Percentiles rank a stretch among this genome's conserved stretches.
phyloP scores from a whole-genome alignment of 1,140 invertebrate genomes.

The Drosophila orena region DNA sequence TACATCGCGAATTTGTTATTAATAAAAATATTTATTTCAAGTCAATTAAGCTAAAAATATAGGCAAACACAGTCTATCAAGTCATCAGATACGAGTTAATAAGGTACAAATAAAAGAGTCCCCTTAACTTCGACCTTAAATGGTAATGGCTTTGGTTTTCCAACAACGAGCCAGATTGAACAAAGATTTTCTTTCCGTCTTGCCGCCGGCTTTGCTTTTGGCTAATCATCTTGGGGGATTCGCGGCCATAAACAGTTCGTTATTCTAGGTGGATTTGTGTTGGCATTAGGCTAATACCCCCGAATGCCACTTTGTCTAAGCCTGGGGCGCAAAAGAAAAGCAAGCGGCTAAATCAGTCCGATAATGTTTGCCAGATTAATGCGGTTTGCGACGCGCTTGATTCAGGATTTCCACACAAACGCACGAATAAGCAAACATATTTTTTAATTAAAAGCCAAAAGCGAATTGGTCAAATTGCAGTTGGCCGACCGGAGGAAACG shows the following conservation, averaged over 20 bases:
- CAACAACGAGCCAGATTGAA: neutral
- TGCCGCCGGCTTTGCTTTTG: neutral
- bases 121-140: neutral
- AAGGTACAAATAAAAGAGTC: neutral
- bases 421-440: conserved; percentile 20
- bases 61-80: too few species aligned
- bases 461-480: conserved; percentile 30
- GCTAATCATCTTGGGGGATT: conserved; percentile 18
- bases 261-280: conserved; percentile 40
- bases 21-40: too few species aligned
- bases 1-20: too few species aligned
- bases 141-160: neutral
- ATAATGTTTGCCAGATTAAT: conserved; percentile 36
- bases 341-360: conserved; percentile 12
- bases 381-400: neutral
- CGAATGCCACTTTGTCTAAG: conserved; percentile 27
- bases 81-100: too few species aligned
- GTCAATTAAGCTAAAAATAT: too few species aligned
- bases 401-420: conserved; percentile 19
- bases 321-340: neutral
- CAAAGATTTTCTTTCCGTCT: conserved; percentile 11
- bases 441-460: conserved; percentile 39
- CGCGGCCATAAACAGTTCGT: conserved; percentile 19
- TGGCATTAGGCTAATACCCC: conserved; percentile 38
- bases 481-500: conserved; percentile 26